These are phyloP conservation scores for Agapornis roseicollis DNA, from an alignment of 2,113 vertebrate genomes.

Conservation along the genomic window DNA sequence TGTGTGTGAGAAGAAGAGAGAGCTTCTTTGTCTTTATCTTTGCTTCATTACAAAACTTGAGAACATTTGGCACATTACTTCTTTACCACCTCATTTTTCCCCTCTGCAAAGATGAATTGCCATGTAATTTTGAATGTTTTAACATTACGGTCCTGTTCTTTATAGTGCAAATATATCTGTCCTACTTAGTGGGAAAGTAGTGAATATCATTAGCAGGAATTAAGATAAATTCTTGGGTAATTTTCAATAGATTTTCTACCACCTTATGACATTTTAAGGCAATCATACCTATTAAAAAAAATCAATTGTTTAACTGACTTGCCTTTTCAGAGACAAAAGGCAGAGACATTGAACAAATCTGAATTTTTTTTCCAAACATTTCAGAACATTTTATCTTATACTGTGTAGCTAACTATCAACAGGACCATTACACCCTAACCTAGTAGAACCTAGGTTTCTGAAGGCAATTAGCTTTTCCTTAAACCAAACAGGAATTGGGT, in stretches of 20 bases:
- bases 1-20: background rate
- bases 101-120: background rate
- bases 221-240: background rate
- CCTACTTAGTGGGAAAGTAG: background rate
- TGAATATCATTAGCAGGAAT: background rate
- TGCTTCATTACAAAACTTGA: background rate
- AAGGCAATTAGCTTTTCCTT: background rate
- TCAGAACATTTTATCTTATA: background rate
- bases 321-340: background rate
- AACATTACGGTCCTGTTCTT: background rate
- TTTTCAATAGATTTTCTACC: background rate
- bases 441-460: background rate
- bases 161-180: background rate
- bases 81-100: background rate
- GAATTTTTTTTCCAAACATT: background rate
- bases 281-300: background rate
- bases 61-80: background rate
- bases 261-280: background rate
- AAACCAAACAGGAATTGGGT: background rate
- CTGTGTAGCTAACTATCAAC: background rate
- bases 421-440: background rate
- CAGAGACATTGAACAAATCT: background rate
- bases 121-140: background rate
- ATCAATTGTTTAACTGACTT: background rate
- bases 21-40: background rate